phyloP scores from a whole-genome alignment of 1,140 invertebrate genomes.

The Oncopodura yosiiana region DNA sequence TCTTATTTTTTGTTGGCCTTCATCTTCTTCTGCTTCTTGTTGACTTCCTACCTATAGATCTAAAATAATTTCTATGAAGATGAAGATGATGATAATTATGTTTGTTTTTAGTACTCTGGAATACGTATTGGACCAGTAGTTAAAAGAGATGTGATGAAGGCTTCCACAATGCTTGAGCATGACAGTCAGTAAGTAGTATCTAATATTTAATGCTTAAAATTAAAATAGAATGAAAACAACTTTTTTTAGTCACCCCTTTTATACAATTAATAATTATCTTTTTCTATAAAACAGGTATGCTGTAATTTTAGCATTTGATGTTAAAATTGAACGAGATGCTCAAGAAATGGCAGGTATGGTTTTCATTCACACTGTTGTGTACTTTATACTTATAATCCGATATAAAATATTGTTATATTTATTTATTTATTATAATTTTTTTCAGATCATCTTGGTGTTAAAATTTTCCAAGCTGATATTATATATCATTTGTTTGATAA shows the following conservation, averaged over 20 bases:
- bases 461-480: conserved; percentile 67
- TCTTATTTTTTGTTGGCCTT: neutral
- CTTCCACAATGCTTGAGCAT: conserved; percentile 97
- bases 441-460: conserved; percentile 27
- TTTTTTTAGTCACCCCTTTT: neutral
- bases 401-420: too few relatives aligned
- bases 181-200: conserved; percentile 92
- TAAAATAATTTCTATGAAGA: neutral
- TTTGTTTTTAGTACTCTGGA: conserved; percentile 76
- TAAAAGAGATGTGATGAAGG: conserved; percentile 98
- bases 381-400: too few relatives aligned
- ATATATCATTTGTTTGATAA: conserved; percentile 99
- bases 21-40: neutral
- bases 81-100: conserved; percentile 9
- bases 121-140: conserved; percentile 99
- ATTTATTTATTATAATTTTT: too few relatives aligned
- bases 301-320: conserved; percentile 97
- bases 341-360: conserved; percentile 95
- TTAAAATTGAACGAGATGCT: conserved; percentile 94
- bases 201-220: too few relatives aligned
- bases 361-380: too few relatives aligned
- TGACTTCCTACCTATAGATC: neutral
- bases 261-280: neutral
- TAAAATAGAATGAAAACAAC: neutral
- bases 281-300: conserved; percentile 59